Evolutionary conservation across 2,113 vertebrate genomes (phyloP), one percentile per base, ranked within the genome.

Genomic region (Marmota monax): DNA sequence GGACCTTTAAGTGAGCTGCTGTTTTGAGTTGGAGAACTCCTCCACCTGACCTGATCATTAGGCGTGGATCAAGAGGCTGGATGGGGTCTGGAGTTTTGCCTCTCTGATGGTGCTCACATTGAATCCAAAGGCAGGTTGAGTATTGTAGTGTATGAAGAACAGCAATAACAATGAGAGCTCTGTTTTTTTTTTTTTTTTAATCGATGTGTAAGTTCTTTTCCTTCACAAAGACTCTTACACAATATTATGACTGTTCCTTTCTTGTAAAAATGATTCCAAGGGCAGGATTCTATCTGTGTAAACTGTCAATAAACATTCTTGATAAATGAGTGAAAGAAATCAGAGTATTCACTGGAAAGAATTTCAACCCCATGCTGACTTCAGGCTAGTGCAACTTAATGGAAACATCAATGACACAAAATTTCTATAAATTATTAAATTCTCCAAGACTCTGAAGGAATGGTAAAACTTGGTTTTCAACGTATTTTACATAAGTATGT

Each of bases 401-500:
- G 94, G 96, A 97, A 97, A 97, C 95, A 97, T 97, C 96, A 97
- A 95, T 97, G 96, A 95, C 92, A 95, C 95, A 96, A 96, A 97
- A 97, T 96, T 95, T 97, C 95, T 90, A 70, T 95, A 97, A 93
- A 97, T 98, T 96, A 97, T 97, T 96, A 95, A 98, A 97, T 88
- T 93, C 92, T 96, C 92, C 84, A 95, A 88, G 94, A 87, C 74
- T 93, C 67, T 56, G 76, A 73, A 92, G 84, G 92, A 87, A 84
- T 90, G 88, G 93, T 58, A 94, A 93, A 95, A 96, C 88, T 91
- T 61, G 51, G 73, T 97, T 84, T 97, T 98, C 92, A 95, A 88
- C 97, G 84, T 63, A 45, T 95, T 96, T 90, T 80, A 94, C 90
- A 95, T 93, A 96, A 96, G 88, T 96, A 83, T 78, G 67, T 97